phyloP scores from a whole-genome alignment of 1,140 invertebrate species.

The Drosophila eugracilis region DNA sequence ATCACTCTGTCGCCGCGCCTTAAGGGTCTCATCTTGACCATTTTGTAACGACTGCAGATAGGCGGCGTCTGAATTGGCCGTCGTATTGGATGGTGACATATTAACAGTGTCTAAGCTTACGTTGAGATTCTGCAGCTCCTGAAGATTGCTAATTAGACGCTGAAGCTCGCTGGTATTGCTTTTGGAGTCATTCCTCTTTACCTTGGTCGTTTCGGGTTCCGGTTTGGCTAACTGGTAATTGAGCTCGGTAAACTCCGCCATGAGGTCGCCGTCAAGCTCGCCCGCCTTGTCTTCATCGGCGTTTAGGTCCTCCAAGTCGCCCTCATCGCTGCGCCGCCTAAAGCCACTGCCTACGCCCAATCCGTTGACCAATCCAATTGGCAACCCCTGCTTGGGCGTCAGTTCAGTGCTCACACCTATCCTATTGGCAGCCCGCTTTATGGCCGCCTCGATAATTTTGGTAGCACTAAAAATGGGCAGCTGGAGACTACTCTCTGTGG shows the following conservation, averaged over 20 bases:
- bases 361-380: constrained; percentile 10
- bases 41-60: constrained; percentile 67
- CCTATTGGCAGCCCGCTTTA: constrained; percentile 75
- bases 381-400: constrained; percentile 17
- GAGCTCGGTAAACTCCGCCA: constrained; percentile 79
- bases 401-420: constrained; percentile 77
- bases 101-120: constrained; percentile 77
- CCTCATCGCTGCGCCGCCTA: constrained; percentile 65
- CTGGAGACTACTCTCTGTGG: constrained; percentile 69
- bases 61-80: constrained; percentile 37
- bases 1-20: constrained; percentile 63
- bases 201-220: constrained; percentile 23
- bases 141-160: constrained; percentile 80
- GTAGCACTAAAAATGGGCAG: constrained; percentile 79
- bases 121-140: constrained; percentile 84
- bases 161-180: constrained; percentile 67
- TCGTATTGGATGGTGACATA: neutral
- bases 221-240: constrained; percentile 80
- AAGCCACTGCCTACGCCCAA: constrained; percentile 59
- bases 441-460: constrained; percentile 80
- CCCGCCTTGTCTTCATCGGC: constrained; percentile 26
- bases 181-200: constrained; percentile 19
- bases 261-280: constrained; percentile 68
- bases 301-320: neutral
- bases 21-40: constrained; percentile 47